These are phyloP conservation scores for Gasterosteus nipponicus DNA, from an alignment of 2,113 vertebrate genomes.

Conservation along the genomic window DNA sequence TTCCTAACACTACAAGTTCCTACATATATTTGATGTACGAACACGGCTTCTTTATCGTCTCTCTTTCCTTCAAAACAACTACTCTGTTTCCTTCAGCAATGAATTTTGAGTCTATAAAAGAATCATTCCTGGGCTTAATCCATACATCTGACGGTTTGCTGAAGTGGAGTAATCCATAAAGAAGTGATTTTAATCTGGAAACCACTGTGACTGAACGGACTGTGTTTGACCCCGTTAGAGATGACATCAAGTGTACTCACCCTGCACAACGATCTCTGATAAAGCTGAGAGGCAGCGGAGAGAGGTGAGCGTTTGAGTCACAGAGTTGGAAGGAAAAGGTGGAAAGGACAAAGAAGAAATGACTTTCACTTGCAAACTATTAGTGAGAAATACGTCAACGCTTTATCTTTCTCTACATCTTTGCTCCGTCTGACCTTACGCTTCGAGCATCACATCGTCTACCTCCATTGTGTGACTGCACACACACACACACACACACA, in stretches of 20 bases:
- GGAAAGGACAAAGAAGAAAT: not conserved
- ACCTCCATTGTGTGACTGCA: slow-evolving; percentile 10
- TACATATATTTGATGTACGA: not conserved
- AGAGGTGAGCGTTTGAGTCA: slow-evolving; percentile 15
- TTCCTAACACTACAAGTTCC: not conserved
- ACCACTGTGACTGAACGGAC: not conserved
- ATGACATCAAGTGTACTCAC: slow-evolving; percentile 65
- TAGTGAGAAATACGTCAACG: not conserved
- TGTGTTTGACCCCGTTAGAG: slow-evolving; percentile 16
- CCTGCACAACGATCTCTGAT: slow-evolving; percentile 50
- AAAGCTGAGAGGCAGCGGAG: slow-evolving; percentile 47
- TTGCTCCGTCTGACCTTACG: not conserved
- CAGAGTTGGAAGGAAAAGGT: not conserved
- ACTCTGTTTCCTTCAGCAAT: not conserved
- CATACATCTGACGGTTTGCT: not conserved
- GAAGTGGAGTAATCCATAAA: not conserved
- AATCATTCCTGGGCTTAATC: not conserved
- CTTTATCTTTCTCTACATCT: not conserved
- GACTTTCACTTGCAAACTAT: not conserved
- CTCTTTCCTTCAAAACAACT: not conserved
- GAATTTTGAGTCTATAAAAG: slow-evolving; percentile 2
- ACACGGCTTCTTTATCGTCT: not conserved
- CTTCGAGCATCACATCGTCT: not conserved
- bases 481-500: too few relatives aligned
- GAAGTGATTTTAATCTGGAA: slow-evolving; percentile 17